Conservation (phyloP, 2,888 invertebrate species). For the Drosophila eohydei region DNA sequence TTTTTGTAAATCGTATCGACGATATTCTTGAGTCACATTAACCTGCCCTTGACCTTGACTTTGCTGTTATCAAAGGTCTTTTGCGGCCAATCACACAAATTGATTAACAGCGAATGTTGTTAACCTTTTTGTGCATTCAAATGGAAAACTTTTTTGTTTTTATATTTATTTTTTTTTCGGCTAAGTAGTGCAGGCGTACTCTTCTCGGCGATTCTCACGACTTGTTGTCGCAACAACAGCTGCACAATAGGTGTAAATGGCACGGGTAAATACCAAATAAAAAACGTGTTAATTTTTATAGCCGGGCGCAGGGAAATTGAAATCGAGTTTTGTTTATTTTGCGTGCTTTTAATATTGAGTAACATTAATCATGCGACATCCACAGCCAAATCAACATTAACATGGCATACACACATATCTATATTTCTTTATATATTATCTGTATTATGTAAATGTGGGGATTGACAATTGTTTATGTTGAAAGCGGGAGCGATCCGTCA, state of each 20-base stretch:
- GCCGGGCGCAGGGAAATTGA: constrained; percentile 11
- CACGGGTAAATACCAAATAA: constrained; percentile 57
- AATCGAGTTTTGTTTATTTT: constrained; percentile 48
- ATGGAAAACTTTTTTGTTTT: constrained; percentile 50
- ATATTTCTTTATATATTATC: not conserved
- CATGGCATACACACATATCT: not conserved
- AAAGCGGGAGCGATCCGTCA: constrained; percentile 22
- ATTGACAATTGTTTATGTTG: not conserved
- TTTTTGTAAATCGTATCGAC: not conserved
- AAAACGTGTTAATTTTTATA: constrained; percentile 60
- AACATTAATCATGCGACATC: constrained; percentile 63
- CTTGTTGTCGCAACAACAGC: constrained; percentile 4
- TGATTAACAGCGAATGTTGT: constrained; percentile 32
- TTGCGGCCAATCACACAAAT: constrained; percentile 36
- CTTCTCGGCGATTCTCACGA: constrained; percentile 25
- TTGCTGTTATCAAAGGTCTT: constrained; percentile 10
- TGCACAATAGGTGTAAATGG: constrained; percentile 58
- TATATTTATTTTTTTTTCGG: constrained; percentile 4
- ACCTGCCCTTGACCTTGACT: constrained; percentile 6
- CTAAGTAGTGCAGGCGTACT: constrained; percentile 7
- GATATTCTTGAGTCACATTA: not conserved
- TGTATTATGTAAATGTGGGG: constrained; percentile 35
- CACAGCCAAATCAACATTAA: not conserved
- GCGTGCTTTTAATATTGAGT: constrained; percentile 60
- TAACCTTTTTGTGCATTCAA: constrained; percentile 55